Base-by-base conservation (phyloP, 2,113 vertebrate species). In the Pelecanus crispus region DNA sequence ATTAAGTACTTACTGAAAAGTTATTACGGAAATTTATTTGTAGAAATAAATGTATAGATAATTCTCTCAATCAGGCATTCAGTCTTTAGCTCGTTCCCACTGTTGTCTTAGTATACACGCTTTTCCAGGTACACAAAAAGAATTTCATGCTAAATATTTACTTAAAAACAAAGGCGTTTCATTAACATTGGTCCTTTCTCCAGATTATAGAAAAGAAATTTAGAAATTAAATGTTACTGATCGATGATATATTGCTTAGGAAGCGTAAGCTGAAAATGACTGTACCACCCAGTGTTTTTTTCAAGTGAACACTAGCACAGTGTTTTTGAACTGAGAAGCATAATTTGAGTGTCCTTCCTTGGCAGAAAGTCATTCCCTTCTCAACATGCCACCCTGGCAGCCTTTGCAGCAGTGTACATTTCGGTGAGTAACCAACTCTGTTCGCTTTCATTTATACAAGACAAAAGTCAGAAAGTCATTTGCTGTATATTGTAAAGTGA, bases 321-420 rank as follows among this genome's bases (percentile, higher is more conserved):
- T 92, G 29, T 74, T 65, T 95, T 92, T 95, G 73, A 96, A 95
- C 63, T 91, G 67, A 96, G 84, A 95, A 88, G 55, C 86, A 55
- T 97, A 97, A 98, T 95, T 45, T 97, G 72, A 94, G 59, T 98
- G 78, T 98, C 81, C 94, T 98, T 97, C 95, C 94, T 97, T 99
- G 98, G 91, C 98, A 99, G 99, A 95, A 99, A 99, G 93, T 99
- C 99, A 75, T 99, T 99, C 90, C 99, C 99, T 40, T 99, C 99
- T 66, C 99, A 99, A 97, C 99, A 99, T 34, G 99, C 99, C 7
- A 99, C 99, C 31, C 98, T 99, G 9, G 99, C 99, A 92, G 99
- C 99, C 72, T 99, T 99, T 78, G 99, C 99, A 52, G 99, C 99
- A 59, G 99, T 99, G 66, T 99, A 99, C 78, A 97, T 99, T 97